Conservation (phyloP, 2,888 invertebrate species). For the Drosophila austrosaltans region DNA sequence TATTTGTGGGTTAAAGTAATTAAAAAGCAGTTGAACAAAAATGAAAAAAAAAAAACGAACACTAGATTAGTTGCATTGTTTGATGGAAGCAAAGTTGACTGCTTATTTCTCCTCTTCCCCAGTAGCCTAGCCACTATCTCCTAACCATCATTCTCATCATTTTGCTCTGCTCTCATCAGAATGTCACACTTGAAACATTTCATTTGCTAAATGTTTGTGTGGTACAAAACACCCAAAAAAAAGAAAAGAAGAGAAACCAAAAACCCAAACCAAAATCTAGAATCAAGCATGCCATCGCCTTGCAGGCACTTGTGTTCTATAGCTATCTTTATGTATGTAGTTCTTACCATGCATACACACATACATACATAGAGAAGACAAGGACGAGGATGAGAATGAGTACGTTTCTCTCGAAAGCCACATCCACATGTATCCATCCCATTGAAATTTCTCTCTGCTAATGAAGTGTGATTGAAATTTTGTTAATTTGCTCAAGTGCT, state of each 20-base stretch:
- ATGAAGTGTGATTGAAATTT: slow-evolving; percentile 81
- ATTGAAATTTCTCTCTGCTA: slow-evolving; percentile 70
- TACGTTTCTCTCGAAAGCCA: slow-evolving; percentile 3
- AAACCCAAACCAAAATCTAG: slow-evolving; percentile 5
- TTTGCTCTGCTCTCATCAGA: not conserved
- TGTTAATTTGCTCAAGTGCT: slow-evolving; percentile 77
- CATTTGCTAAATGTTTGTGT: slow-evolving; percentile 49
- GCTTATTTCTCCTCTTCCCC: slow-evolving; percentile 25
- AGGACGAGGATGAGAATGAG: not conserved
- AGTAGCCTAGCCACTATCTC: slow-evolving; percentile 12
- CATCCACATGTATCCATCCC: slow-evolving; percentile 26
- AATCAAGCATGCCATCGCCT: slow-evolving; percentile 8
- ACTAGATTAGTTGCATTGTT: not conserved
- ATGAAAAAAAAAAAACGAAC: not conserved
- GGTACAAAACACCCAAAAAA: not conserved
- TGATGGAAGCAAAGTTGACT: slow-evolving; percentile 18
- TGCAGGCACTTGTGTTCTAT: slow-evolving; percentile 15
- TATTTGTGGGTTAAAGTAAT: slow-evolving; percentile 52
- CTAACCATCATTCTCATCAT: slow-evolving; percentile 4
- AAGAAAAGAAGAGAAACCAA: not conserved
- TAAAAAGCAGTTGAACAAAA: slow-evolving; percentile 33
- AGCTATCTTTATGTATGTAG: slow-evolving; percentile 26
- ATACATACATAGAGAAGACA: not conserved
- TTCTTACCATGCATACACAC: slow-evolving; percentile 25
- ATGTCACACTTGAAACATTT: slow-evolving; percentile 39